These are phyloP conservation scores for Gephyroberyx darwinii DNA, from an alignment of 2,797 vertebrate genomes.

Conservation along the genomic window DNA sequence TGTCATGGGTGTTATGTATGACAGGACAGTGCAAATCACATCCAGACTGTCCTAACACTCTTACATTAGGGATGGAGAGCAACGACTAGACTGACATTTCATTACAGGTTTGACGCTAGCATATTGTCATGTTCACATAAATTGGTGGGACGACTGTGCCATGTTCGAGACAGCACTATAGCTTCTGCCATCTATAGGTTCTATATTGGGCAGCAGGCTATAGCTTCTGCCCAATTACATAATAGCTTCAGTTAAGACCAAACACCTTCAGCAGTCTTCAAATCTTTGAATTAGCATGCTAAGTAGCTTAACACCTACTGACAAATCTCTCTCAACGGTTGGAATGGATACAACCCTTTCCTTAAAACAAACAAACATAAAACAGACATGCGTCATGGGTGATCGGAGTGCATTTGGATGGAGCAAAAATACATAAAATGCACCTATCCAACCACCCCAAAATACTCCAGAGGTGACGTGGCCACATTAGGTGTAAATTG, in stretches of 20 bases:
- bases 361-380: background rate
- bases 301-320: slow-evolving; percentile 48
- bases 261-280: slow-evolving; percentile 23
- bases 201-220: background rate
- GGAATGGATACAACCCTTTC: background rate
- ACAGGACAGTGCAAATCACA: slow-evolving; percentile 56
- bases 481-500: too few species aligned
- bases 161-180: background rate
- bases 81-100: slow-evolving; percentile 50
- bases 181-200: slow-evolving; percentile 19
- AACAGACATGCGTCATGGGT: too few species aligned
- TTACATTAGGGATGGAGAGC: slow-evolving; percentile 47
- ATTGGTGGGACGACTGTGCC: slow-evolving; percentile 9
- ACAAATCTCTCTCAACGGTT: background rate
- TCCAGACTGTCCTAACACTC: slow-evolving; percentile 49
- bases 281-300: slow-evolving; percentile 37
- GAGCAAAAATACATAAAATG: too few species aligned
- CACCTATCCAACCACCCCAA: too few species aligned
- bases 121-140: slow-evolving; percentile 4
- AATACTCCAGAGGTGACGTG: too few species aligned
- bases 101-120: slow-evolving; percentile 26
- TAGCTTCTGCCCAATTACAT: slow-evolving; percentile 44
- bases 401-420: too few species aligned
- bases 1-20: slow-evolving; percentile 58
- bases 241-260: slow-evolving; percentile 31